A percentile compares a stretch with the other conserved stretches of the same genome.
Evolutionary conservation across 2,113 vertebrate genomes (phyloP).

Genomic region (Mesocricetus auratus): DNA sequence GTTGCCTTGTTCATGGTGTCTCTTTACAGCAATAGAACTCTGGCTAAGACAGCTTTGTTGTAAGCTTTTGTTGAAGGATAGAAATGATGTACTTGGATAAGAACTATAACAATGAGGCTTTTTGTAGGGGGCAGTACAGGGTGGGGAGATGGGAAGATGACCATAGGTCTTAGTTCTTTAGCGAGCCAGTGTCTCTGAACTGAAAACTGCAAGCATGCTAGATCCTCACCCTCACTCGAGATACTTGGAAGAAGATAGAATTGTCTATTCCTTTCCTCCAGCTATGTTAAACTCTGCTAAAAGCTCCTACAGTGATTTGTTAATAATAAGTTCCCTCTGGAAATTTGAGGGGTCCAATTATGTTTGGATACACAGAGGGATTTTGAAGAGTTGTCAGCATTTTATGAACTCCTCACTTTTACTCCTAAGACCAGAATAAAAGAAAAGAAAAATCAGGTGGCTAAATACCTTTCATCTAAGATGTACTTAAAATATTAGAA

Average conservation of each 20-base stretch:
- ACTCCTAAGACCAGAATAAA: conserved; percentile 9
- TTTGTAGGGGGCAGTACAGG: no score
- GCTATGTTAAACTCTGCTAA: neutral
- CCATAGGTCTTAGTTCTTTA: neutral
- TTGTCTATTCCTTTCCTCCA: neutral
- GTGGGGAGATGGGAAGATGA: no score
- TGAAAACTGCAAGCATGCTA: neutral
- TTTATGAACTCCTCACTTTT: neutral
- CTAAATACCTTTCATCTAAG: neutral
- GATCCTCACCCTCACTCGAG: neutral
- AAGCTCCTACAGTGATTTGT: neutral
- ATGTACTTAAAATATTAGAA: neutral
- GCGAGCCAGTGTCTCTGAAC: neutral
- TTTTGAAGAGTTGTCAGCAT: neutral
- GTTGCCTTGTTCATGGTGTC: neutral
- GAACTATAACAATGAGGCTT: neutral
- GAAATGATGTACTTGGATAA: no score
- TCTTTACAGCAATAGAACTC: neutral
- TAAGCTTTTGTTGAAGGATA: neutral
- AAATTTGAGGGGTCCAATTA: neutral
- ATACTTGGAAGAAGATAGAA: neutral
- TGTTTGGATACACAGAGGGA: neutral
- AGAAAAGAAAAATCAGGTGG: conserved; percentile 14
- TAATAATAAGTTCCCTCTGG: neutral
- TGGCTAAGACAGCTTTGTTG: neutral